phyloP scores from a whole-genome alignment of 2,797 vertebrate genomes.

The Acanthis flammea region DNA sequence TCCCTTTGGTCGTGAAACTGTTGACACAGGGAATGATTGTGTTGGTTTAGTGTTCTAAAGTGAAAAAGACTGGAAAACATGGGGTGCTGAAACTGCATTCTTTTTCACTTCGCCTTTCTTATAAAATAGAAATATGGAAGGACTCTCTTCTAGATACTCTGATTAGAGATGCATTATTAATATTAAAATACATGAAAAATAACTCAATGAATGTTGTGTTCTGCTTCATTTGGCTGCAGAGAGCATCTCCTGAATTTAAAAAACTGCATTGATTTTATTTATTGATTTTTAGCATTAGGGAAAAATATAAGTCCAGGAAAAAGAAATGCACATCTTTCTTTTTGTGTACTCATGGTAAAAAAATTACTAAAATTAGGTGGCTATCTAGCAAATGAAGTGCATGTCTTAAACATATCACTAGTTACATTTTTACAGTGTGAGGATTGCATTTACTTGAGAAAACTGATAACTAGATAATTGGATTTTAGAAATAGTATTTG shows the following conservation, averaged over 20 bases:
- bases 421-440: neutral
- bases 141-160: neutral
- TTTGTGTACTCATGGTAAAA: neutral
- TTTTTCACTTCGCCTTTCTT: neutral
- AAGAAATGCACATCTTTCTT: neutral
- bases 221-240: neutral
- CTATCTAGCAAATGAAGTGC: neutral
- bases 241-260: neutral
- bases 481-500: neutral
- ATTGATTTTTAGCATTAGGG: neutral
- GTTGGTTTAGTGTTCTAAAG: neutral
- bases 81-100: neutral
- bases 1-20: neutral
- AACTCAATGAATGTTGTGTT: fast-evolving
- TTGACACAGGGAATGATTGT: neutral
- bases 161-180: neutral
- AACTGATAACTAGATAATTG: neutral
- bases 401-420: neutral
- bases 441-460: neutral
- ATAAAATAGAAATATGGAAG: neutral
- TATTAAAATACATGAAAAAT: neutral
- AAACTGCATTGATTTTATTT: neutral
- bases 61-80: neutral
- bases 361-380: neutral
- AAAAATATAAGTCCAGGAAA: neutral